Percentiles rank a stretch among this genome's conserved stretches.
Conservation (phyloP, 2,888 invertebrate genomes). For the Hydriomena furcata region DNA sequence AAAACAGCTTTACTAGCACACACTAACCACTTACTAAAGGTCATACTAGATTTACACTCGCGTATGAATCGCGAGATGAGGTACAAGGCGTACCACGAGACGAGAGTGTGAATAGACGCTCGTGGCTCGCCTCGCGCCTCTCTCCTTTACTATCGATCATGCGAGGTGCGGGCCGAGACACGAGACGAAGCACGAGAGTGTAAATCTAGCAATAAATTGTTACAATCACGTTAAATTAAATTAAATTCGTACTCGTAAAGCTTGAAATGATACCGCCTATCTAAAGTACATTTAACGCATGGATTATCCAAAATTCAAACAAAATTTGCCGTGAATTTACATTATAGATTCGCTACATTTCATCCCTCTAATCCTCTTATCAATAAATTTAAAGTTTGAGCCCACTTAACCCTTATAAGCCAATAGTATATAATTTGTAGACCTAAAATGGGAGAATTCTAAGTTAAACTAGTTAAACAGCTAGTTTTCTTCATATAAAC, state of each 20-base stretch:
- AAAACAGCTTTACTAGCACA: too few species aligned
- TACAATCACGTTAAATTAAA: not conserved
- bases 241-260: too few species aligned
- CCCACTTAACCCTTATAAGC: slow-evolving; percentile 42
- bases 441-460: slow-evolving; percentile 18
- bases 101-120: too few species aligned
- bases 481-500: slow-evolving; percentile 1
- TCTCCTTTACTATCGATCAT: too few species aligned
- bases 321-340: slow-evolving; percentile 28
- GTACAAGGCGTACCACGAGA: too few species aligned
- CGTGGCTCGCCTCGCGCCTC: too few species aligned
- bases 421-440: slow-evolving; percentile 47
- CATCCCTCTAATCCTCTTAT: slow-evolving; percentile 47
- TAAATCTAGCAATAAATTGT: too few species aligned
- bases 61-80: too few species aligned
- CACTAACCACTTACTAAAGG: too few species aligned
- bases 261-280: not conserved
- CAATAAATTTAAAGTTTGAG: slow-evolving; percentile 52
- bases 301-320: slow-evolving; percentile 15
- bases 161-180: too few species aligned
- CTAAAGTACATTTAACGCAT: slow-evolving; percentile 5
- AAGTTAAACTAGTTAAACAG: not conserved
- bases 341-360: slow-evolving; percentile 43
- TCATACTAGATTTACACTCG: too few species aligned
- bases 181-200: too few species aligned